Evolutionary conservation across 2,888 invertebrate genomes (phyloP), one percentile per base, ranked within the genome.

Genomic region (Beris chalybata): DNA sequence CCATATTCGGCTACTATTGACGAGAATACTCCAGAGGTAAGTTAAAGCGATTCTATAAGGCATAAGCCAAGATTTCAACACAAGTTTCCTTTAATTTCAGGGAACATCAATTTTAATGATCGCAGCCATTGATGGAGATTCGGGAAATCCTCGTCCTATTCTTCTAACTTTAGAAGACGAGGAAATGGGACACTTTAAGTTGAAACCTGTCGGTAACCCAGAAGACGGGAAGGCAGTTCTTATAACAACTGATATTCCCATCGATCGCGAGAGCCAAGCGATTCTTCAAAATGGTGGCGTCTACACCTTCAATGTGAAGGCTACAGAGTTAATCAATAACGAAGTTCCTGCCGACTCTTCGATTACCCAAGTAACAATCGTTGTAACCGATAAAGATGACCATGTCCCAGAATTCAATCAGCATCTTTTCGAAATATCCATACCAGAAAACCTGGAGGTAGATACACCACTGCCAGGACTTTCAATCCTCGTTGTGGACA

Each of bases 371-470:
- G 83, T 92, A 0, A 91, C 91, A 0, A 88, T 92, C 45, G 88
- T 92, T 1, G 87, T 92, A 31, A 89, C 89, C 0, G 92, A 93
- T 73, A 86, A 88, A 0, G 91, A 92, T 72, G 92, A 92, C 74
- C 87, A 91, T 71, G 82, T 85, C 12, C 92, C 92, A 0, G 81
- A 84, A 71, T 92, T 92, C 72, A 91, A 89, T 73, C 83, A 84
- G 70, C 81, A 85, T 3, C 78, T 82, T 1, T 91, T 89, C 67
- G 84, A 86, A 71, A 84, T 92, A 58, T 87, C 87, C 0, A 87
- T 92, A 67, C 88, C 90, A 0, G 92, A 93, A 80, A 90, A 92
- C 72, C 86, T 91, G 30, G 87, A 88, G 73, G 84, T 83, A 30
- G 87, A 87, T 0, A 88, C 88, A 72, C 87, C 88, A 0, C 78